Evolutionary conservation across 1,140 invertebrate species (phyloP), one percentile per base, ranked within the genome.

Genomic region (Streblospio benedicti): DNA sequence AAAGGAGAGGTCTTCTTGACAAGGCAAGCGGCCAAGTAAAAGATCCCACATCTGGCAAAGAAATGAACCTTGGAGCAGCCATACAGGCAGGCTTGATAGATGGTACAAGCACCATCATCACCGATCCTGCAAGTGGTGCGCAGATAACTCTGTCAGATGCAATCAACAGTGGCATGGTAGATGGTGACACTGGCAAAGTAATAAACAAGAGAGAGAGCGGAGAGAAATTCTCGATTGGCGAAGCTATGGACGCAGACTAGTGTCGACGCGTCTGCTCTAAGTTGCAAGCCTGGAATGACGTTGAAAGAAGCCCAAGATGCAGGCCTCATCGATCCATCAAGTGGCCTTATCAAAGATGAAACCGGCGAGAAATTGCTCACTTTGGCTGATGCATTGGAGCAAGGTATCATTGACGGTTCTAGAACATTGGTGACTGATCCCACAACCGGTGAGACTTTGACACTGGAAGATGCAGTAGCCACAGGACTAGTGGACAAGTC

Each of bases 91-190:
- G 89, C 59, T 81, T 91, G 0, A 71, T 93, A 44, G 87, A 75
- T 32, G 61, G 51, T 56, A 61, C 23, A 57, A 55, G 43, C 32
- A 56, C 90, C 16, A 88, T 88, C 79, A 83, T 95, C 27, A 82
- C 83, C 23, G 89, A 93, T 79, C 12, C 72, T 32, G 82, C 81
- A 31, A 87, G 85, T 1, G 86, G 85, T 25, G 82, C 86, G 57
- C 83, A 85, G 67, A 85, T 91, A 5, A 90, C 88, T 20, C 74
- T 95, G 12, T 85, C 90, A 65, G 90, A 93, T 77, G 85, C 89
- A 3, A 89, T 93, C 51, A 63, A 70, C 41, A 72, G 74, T 62
- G 77, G 76, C 28, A 65, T 73, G n/a, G 62, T 75, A 41, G 62
- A 58, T 20, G 20, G 79, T 84, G 57, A 84, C 87, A 18, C 83